A percentile compares a stretch with the other conserved stretches of the same genome.
Evolutionary conservation across 92 coral and sea anemone species (phyloP).

Genomic region (Zoanthus sansibaricus): DNA sequence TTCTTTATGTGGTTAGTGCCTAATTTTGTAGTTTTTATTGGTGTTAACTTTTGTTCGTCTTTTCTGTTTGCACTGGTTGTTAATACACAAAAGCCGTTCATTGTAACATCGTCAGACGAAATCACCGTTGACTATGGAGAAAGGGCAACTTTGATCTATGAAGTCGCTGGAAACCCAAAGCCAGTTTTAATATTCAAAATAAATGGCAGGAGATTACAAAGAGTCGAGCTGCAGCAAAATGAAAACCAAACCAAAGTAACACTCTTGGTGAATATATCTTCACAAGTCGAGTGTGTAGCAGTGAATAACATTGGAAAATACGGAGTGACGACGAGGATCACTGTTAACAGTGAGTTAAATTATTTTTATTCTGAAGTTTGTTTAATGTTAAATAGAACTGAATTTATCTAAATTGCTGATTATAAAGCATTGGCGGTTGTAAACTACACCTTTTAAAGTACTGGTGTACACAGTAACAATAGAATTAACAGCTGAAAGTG

Average conservation of each 20-base stretch:
- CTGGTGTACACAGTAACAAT: background rate
- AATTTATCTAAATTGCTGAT: background rate
- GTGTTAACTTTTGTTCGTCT: background rate
- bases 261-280: conserved; percentile 11
- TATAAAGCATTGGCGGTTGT: background rate
- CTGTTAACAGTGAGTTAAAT: conserved; percentile 29
- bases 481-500: background rate
- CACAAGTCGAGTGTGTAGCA: conserved; percentile 29
- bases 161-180: conserved; percentile 5
- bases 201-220: conserved; percentile 8
- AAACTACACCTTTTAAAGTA: background rate
- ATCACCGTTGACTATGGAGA: conserved; percentile 26
- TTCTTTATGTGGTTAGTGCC: conserved; percentile 4
- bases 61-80: conserved; percentile 3
- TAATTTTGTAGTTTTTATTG: background rate
- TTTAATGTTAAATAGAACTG: background rate
- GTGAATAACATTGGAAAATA: background rate
- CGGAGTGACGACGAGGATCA: background rate
- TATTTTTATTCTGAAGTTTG: background rate
- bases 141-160: conserved; percentile 12
- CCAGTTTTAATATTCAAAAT: conserved; percentile 23
- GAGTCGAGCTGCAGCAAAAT: background rate
- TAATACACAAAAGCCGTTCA: conserved; percentile 13
- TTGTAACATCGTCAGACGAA: background rate
- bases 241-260: background rate